Evolutionary conservation across 2,113 vertebrate species (phyloP).

Genomic region (Peucedramus taeniatus): DNA sequence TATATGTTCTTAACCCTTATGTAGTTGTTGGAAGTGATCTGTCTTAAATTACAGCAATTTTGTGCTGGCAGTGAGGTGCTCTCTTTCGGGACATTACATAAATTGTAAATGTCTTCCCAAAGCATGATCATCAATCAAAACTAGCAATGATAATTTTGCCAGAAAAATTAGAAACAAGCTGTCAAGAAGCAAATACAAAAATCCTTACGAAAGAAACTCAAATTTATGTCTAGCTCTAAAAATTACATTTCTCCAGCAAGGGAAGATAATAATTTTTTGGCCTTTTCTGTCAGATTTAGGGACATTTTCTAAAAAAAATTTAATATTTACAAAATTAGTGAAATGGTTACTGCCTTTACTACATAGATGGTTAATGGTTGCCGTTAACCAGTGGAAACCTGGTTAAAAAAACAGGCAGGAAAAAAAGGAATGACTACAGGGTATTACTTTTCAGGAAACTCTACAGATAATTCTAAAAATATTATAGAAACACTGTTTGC

Average conservation of each 20-base stretch:
- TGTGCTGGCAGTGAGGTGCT: not conserved
- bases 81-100: not conserved
- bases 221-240: not conserved
- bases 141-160: not conserved
- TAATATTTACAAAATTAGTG: not conserved
- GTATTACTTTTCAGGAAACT: not conserved
- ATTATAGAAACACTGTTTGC: not conserved
- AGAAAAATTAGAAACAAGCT: not conserved
- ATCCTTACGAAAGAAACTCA: not conserved
- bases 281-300: not conserved
- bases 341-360: not conserved
- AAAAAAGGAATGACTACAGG: not conserved
- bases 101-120: constrained; percentile 1
- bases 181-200: not conserved
- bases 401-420: not conserved
- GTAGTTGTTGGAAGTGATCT: not conserved
- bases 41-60: not conserved
- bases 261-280: not conserved
- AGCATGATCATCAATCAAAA: constrained; percentile 2
- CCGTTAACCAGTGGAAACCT: not conserved
- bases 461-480: not conserved
- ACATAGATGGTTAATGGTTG: too few species aligned
- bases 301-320: not conserved
- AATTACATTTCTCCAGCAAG: not conserved
- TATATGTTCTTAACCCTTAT: not conserved